Conservation (phyloP, 2,888 invertebrate species). For the Steinernema carpocapsae region DNA sequence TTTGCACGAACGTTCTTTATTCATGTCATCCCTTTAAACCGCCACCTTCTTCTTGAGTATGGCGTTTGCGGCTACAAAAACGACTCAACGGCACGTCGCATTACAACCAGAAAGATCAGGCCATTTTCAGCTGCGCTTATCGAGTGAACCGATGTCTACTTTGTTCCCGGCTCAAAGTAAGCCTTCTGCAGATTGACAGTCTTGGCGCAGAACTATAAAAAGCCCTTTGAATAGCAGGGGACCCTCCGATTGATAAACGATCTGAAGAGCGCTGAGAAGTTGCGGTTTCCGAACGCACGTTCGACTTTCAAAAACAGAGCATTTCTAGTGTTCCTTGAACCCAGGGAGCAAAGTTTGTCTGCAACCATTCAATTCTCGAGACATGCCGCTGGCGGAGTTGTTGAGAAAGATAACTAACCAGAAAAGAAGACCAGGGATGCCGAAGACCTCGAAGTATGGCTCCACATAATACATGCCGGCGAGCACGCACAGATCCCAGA, state of each 20-base stretch:
- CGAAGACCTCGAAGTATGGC: slow-evolving; percentile 49
- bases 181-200: too few species aligned
- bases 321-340: too few species aligned
- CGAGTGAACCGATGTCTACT: not conserved
- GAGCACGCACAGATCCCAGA: slow-evolving; percentile 50
- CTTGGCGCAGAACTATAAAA: not conserved
- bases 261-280: too few species aligned
- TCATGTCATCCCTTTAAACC: too few species aligned
- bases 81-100: not conserved
- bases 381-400: too few species aligned
- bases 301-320: too few species aligned
- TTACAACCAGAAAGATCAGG: slow-evolving; percentile 3
- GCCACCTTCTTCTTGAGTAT: too few species aligned
- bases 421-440: slow-evolving; percentile 47
- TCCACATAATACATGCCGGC: slow-evolving; percentile 49
- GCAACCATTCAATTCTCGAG: not conserved
- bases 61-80: slow-evolving; percentile 2
- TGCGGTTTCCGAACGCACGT: too few species aligned
- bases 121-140: slow-evolving; percentile 8
- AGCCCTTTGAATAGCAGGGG: not conserved
- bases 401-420: slow-evolving; percentile 41
- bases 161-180: not conserved
- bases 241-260: not conserved
- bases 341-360: not conserved
- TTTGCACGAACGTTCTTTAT: too few species aligned